These are phyloP conservation scores for Sylvilagus bachmani DNA, from an alignment of 2,113 vertebrate genomes.

Conservation along the genomic window DNA sequence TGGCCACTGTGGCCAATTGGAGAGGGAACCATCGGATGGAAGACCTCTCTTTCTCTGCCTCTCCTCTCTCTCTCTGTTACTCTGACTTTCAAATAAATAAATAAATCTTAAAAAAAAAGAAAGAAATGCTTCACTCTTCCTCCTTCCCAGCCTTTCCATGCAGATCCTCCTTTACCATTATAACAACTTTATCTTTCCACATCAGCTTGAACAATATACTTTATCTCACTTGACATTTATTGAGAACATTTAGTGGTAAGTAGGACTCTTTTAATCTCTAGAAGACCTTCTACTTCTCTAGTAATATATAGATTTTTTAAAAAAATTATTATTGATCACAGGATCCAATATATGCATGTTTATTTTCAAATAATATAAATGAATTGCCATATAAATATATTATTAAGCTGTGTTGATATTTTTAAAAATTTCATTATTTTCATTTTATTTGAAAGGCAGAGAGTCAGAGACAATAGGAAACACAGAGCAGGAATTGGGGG, in stretches of 20 bases:
- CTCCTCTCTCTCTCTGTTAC: too few species aligned
- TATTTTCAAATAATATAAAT: constrained; percentile 27
- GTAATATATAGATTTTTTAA: neutral
- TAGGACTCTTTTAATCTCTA: neutral
- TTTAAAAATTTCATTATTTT: too few species aligned
- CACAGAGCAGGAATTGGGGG: too few species aligned
- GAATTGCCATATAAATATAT: neutral
- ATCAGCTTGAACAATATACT: neutral
- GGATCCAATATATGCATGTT: neutral
- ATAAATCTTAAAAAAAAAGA: too few species aligned
- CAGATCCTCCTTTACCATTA: neutral
- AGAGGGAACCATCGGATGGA: too few species aligned
- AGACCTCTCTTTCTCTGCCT: too few species aligned
- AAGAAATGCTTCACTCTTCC: neutral
- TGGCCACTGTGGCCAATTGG: too few species aligned
- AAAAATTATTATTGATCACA: neutral
- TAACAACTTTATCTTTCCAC: constrained; percentile 1
- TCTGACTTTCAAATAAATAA: too few species aligned
- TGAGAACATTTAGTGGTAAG: neutral
- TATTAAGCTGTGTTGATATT: neutral
- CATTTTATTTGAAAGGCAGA: too few species aligned
- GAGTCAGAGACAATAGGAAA: too few species aligned
- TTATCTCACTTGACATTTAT: neutral
- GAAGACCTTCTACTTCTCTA: neutral
- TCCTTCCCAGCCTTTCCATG: neutral